Conservation (phyloP, 1,140 invertebrate genomes). For the Pogonognathellus flavescens region DNA sequence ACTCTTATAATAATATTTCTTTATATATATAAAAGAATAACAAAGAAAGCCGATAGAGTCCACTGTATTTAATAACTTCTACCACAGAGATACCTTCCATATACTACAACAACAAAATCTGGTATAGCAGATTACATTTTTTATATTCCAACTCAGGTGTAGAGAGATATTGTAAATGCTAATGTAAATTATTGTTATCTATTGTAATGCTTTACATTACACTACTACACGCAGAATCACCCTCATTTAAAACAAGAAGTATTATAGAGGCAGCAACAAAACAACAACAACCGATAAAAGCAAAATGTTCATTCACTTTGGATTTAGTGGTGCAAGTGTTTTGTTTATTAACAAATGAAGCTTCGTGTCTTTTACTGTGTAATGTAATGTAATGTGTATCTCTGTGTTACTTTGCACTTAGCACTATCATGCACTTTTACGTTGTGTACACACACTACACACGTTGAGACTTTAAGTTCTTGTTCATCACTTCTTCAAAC, state of each 20-base stretch:
- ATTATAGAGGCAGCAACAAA: not conserved
- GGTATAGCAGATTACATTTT: not conserved
- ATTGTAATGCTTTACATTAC: not conserved
- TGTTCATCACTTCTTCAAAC: not conserved
- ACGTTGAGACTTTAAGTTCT: no score
- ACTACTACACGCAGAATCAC: not conserved
- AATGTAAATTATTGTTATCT: not conserved
- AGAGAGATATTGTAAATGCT: conserved; percentile 7
- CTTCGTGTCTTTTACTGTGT: not conserved
- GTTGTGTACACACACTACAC: no score
- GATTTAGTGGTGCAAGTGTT: no score
- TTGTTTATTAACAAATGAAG: not conserved
- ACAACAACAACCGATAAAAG: not conserved
- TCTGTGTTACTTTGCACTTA: not conserved
- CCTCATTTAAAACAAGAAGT: not conserved
- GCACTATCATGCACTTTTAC: not conserved
- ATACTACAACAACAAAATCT: not conserved
- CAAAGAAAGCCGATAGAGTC: not conserved
- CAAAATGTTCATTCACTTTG: not conserved
- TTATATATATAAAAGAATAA: not conserved
- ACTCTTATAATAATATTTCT: not conserved
- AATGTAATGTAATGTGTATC: not conserved
- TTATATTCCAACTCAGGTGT: not conserved
- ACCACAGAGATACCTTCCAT: not conserved
- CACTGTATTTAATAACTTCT: not conserved